Evolutionary conservation across 2,888 invertebrate species (phyloP).

Genomic region (Tetranychus piercei): DNA sequence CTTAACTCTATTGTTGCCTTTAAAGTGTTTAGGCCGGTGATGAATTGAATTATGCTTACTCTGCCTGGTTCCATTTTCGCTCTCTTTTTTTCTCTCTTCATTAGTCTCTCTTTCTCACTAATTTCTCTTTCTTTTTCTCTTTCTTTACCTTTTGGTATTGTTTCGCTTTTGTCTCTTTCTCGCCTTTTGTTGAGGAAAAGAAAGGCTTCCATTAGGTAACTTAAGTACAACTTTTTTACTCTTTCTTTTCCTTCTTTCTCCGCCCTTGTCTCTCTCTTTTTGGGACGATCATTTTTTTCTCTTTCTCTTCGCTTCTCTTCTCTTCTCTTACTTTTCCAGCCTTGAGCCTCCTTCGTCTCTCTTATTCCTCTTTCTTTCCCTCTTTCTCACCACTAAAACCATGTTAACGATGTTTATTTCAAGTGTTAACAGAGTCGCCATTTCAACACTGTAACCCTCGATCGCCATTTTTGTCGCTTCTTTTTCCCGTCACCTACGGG

Average conservation of each 20-base stretch:
- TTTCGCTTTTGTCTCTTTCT: not conserved
- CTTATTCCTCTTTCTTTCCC: not conserved
- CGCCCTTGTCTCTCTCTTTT: constrained; percentile 7
- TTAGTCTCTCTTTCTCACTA: constrained; percentile 4
- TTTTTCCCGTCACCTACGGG: not conserved
- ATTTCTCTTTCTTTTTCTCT: constrained; percentile 2
- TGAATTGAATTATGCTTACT: not conserved
- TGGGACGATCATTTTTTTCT: constrained; percentile 14
- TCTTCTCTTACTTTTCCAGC: not conserved
- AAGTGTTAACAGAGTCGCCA: too few relatives aligned
- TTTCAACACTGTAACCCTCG: not conserved
- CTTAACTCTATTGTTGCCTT: not conserved
- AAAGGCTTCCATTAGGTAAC: not conserved
- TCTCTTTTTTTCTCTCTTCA: not conserved
- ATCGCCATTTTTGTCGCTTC: not conserved
- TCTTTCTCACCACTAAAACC: not conserved
- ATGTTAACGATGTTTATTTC: too few relatives aligned
- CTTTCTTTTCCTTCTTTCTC: not conserved
- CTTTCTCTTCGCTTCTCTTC: not conserved
- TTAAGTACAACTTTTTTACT: not conserved
- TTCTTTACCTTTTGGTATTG: not conserved
- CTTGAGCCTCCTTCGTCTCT: constrained; percentile 3
- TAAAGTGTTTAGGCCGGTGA: not conserved
- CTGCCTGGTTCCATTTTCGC: not conserved
- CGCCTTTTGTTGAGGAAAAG: not conserved